phyloP scores from a whole-genome alignment of 2,888 invertebrate species.

The Falcaria lacertinaria region DNA sequence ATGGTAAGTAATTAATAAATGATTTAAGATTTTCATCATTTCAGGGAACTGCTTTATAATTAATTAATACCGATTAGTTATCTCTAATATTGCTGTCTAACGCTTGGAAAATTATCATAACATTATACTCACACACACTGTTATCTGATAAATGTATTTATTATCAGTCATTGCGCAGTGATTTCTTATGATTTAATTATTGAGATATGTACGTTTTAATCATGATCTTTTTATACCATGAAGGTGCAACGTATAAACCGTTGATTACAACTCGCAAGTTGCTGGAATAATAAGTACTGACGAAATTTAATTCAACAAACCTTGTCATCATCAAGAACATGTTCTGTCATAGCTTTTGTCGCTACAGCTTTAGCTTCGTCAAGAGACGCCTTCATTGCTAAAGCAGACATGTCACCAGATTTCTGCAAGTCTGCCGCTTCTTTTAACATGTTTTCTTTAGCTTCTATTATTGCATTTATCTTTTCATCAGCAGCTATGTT shows the following conservation, averaged over 20 bases:
- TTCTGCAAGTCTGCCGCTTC: conserved; percentile 64
- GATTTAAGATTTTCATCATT: too few species aligned
- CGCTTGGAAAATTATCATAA: not conserved
- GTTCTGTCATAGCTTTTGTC: conserved; percentile 44
- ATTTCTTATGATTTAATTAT: conserved; percentile 24
- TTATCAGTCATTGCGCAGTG: conserved; percentile 15
- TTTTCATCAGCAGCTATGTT: conserved; percentile 72
- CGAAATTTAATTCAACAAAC: conserved; percentile 36
- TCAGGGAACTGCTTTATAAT: too few species aligned
- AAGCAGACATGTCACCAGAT: conserved; percentile 60
- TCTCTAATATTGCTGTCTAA: not conserved
- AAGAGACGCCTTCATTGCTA: conserved; percentile 67
- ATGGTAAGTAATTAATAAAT: too few species aligned
- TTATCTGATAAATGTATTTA: conserved; percentile 1
- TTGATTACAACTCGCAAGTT: too few species aligned
- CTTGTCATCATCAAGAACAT: conserved; percentile 60
- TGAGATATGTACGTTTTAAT: too few species aligned
- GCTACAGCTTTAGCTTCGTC: conserved; percentile 65
- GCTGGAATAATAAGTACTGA: too few species aligned
- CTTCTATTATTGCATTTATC: conserved; percentile 66
- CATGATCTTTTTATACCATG: too few species aligned
- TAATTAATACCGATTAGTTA: not conserved
- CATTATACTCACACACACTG: not conserved
- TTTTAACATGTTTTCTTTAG: conserved; percentile 58
- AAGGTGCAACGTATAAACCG: too few species aligned